Base-by-base conservation (phyloP, 2,113 vertebrate species). In the Phyllostomus hastatus region DNA sequence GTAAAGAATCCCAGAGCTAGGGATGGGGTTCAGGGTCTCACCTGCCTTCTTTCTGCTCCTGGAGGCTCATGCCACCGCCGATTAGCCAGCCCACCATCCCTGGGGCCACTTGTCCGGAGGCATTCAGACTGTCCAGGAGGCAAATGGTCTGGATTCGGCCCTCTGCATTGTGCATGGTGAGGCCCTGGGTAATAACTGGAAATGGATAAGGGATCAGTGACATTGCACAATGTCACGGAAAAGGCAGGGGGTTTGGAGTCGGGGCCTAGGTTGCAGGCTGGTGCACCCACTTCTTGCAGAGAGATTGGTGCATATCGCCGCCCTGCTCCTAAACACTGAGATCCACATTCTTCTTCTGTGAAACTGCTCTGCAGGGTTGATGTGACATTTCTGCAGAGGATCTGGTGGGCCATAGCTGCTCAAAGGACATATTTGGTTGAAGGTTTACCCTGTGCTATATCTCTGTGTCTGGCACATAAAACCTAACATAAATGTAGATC, bases 101-200 rank as follows among this genome's bases (percentile, higher is more conserved):
- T 0, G 78, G 41, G 26, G 54, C 76, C 73, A 17, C 67, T 24
- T 75, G 64, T 17, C n/a, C 50, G 0, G 38, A 91, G 48, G 50
- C 22, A 2, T 94, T 97, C 75, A 97, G 94, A 28, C 94, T 95
- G 61, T 95, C 83, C 52, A 94, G 57, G 61, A 97, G 89, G 54
- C 10, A 75, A 16, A 98, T 84, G 89, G 26, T 95, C 95, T 95
- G 96, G 83, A 98, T 96, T 35, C 91, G 88, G 38, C 38, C 9
- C 59, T 97, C 95, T 41, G 83, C 66, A 0, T 97, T 87, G 86
- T 83, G 64, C 43, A 86, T 96, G 82, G 64, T 57, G 91, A 98
- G 97, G 64, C 97, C 97, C 64, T 96, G 97, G n/a, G 69, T 69
- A 38, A 98, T 94, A 91, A 98, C 97, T 98, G 86, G 69, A 96